These are phyloP conservation scores for Siderastrea siderea DNA, from an alignment of 92 coral and sea anemone species.

Conservation along the genomic window DNA sequence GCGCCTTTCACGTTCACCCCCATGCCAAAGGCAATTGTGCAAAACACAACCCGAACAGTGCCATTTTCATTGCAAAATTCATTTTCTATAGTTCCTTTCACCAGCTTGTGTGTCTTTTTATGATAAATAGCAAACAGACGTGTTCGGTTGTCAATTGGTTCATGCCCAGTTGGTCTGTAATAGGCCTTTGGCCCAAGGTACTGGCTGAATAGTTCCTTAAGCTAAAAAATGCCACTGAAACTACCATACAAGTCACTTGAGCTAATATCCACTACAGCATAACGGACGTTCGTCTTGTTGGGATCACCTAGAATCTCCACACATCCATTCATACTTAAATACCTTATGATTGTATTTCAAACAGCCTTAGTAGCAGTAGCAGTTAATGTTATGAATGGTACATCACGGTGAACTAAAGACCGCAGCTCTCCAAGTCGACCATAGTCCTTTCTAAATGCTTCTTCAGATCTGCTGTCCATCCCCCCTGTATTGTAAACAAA, in stretches of 20 bases:
- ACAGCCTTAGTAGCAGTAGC: not conserved
- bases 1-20: not conserved
- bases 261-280: not conserved
- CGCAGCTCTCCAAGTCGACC: not conserved
- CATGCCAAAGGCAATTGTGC: not conserved
- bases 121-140: not conserved
- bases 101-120: not conserved
- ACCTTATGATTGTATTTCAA: not conserved
- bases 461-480: not conserved
- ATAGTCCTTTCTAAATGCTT: not conserved
- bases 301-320: not conserved
- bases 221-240: not conserved
- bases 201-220: not conserved
- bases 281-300: not conserved
- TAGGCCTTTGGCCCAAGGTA: not conserved
- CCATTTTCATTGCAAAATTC: not conserved
- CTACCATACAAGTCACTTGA: not conserved
- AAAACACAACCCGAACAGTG: not conserved
- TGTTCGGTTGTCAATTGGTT: not conserved
- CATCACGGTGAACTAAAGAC: not conserved
- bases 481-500: not conserved
- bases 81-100: not conserved
- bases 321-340: not conserved
- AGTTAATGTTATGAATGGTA: not conserved
- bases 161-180: not conserved